Evolutionary conservation across 2,113 vertebrate genomes (phyloP).

Genomic region (Collichthys lucidus): DNA sequence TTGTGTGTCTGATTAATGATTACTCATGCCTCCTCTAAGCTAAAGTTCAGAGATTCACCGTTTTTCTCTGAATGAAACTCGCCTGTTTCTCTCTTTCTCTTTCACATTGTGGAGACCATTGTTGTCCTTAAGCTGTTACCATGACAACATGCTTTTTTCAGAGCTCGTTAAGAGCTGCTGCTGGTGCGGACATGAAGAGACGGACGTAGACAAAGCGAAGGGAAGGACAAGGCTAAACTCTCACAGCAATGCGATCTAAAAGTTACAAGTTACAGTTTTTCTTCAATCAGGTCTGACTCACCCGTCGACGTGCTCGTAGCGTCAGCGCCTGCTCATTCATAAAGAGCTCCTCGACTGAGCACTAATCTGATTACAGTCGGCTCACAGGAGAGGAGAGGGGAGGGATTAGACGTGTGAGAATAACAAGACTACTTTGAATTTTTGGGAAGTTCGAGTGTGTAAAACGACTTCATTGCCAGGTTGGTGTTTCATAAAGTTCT

Average conservation of each 20-base stretch:
- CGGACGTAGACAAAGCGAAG: neutral
- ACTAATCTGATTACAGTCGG: conserved; percentile 69
- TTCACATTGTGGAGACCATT: conserved; percentile 18
- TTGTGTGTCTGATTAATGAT: conserved; percentile 35
- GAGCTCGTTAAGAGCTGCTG: conserved; percentile 36
- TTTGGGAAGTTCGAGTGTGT: neutral
- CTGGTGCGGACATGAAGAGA: conserved; percentile 34
- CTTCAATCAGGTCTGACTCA: conserved; percentile 1
- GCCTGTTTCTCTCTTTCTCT: no score
- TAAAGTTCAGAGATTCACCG: conserved; percentile 32
- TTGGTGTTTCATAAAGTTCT: neutral
- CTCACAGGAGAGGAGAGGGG: conserved; percentile 32
- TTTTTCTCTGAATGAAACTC: conserved; percentile 15
- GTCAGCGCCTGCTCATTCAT: conserved; percentile 38
- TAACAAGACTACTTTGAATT: conserved; percentile 29
- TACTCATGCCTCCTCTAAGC: neutral
- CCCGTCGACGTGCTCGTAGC: neutral
- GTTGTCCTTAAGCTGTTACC: conserved; percentile 64
- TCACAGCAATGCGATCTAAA: neutral
- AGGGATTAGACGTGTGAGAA: conserved; percentile 31
- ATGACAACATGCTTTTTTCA: conserved; percentile 54
- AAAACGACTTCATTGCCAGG: neutral
- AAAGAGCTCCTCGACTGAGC: conserved; percentile 19
- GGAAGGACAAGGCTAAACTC: neutral
- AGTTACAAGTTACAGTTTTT: conserved; percentile 11